Conservation (phyloP, 2,797 vertebrate species). For the Nyctibius grandis region DNA sequence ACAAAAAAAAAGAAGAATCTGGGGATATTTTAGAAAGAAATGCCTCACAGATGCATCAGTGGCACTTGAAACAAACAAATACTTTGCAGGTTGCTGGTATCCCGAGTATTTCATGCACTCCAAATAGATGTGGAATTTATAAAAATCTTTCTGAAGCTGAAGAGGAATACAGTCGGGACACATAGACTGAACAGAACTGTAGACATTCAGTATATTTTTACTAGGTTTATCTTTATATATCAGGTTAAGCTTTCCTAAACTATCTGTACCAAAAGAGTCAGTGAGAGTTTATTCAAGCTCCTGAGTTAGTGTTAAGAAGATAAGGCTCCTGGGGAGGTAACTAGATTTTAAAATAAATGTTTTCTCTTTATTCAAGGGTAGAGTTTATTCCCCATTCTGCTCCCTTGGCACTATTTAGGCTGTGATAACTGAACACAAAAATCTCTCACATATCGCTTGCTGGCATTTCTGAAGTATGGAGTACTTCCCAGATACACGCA, state of each 20-base stretch:
- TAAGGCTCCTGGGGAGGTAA: background rate
- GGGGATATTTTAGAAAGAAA: background rate
- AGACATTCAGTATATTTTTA: background rate
- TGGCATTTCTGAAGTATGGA: background rate
- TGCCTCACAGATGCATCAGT: background rate
- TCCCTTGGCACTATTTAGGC: background rate
- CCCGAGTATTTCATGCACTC: background rate
- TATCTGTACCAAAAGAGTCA: background rate
- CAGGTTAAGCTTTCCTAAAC: background rate
- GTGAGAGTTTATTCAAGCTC: background rate
- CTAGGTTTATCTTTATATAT: background rate
- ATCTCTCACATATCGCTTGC: background rate
- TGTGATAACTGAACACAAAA: background rate
- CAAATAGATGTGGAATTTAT: background rate
- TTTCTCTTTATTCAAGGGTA: background rate
- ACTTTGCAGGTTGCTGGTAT: background rate
- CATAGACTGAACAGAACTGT: background rate
- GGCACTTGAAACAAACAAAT: background rate
- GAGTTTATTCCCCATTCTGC: background rate
- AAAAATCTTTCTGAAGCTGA: background rate
- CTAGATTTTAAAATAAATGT: background rate
- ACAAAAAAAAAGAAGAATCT: background rate
- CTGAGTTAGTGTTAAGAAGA: background rate
- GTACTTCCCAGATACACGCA: background rate
- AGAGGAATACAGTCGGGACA: background rate